These are phyloP conservation scores for Corticium candelabrum DNA, from an alignment of 37 sponge, comb jelly and placozoan species.

Conservation along the genomic window DNA sequence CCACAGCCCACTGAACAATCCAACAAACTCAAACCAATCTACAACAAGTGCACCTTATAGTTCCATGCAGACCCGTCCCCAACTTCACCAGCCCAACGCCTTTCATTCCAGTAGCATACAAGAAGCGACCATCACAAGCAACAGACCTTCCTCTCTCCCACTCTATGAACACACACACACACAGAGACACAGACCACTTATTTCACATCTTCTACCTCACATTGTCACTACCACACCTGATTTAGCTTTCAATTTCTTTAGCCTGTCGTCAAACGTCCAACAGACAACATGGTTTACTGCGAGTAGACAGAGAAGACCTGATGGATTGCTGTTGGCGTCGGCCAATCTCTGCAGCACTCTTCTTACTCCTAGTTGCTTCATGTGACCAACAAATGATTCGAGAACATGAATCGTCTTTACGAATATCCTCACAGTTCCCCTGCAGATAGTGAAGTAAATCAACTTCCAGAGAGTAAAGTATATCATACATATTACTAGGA, in stretches of 20 bases:
- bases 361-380: not conserved
- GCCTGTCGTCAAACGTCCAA: constrained; percentile 57
- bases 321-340: constrained; percentile 17
- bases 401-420: not conserved
- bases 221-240: too few relatives aligned
- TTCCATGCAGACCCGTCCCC: constrained; percentile 60
- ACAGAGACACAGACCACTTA: too few relatives aligned
- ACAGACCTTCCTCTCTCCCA: too few relatives aligned
- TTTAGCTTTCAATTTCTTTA: too few relatives aligned
- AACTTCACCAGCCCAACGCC: constrained; percentile 42
- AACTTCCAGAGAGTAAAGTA: too few relatives aligned
- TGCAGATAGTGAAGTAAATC: too few relatives aligned
- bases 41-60: constrained; percentile 40
- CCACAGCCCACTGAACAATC: too few relatives aligned
- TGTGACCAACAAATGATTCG: not conserved
- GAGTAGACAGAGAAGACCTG: constrained; percentile 26
- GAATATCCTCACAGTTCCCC: not conserved
- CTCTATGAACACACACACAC: too few relatives aligned
- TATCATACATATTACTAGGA: too few relatives aligned
- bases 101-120: constrained; percentile 47
- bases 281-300: constrained; percentile 34
- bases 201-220: too few relatives aligned
- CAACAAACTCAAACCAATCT: too few relatives aligned
- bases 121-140: constrained; percentile 55
- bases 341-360: constrained; percentile 20